These are phyloP conservation scores for Epinephelus cyanopodus DNA, from an alignment of 2,113 vertebrate genomes.

Conservation along the genomic window DNA sequence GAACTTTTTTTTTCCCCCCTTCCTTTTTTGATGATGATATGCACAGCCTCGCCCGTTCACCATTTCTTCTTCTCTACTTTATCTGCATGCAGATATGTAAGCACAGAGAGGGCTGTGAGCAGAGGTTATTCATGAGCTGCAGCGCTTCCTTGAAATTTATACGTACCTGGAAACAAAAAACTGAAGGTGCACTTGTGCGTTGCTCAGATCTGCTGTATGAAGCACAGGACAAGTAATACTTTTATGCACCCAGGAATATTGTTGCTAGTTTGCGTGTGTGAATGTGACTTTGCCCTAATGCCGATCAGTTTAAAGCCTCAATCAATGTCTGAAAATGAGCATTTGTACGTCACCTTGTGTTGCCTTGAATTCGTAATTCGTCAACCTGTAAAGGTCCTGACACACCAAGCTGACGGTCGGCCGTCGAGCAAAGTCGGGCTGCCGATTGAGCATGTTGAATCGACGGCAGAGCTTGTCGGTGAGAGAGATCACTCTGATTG, in stretches of 20 bases:
- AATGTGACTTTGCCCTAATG: not conserved
- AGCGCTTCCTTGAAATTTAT: not conserved
- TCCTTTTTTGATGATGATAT: constrained; percentile 73
- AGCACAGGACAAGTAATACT: too few species aligned
- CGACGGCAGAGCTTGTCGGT: too few species aligned
- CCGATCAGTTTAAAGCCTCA: too few species aligned
- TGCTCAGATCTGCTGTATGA: not conserved
- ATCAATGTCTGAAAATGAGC: too few species aligned
- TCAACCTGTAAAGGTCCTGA: too few species aligned
- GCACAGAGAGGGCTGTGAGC: constrained; percentile 19
- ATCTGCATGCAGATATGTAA: constrained; percentile 58
- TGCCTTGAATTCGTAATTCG: too few species aligned
- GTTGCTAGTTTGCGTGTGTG: not conserved
- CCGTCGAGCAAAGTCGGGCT: too few species aligned
- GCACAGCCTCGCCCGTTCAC: constrained; percentile 40
- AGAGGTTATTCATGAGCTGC: constrained; percentile 17
- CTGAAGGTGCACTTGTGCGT: not conserved
- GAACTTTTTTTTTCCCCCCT: constrained; percentile 47
- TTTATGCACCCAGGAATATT: not conserved
- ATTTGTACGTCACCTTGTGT: too few species aligned
- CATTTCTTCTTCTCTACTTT: constrained; percentile 32
- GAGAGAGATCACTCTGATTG: too few species aligned
- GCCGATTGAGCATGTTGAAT: too few species aligned
- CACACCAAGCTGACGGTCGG: too few species aligned
- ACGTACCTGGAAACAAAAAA: not conserved